Base-by-base conservation (phyloP, 2,797 vertebrate genomes). In the Lycodopsis pacificus region DNA sequence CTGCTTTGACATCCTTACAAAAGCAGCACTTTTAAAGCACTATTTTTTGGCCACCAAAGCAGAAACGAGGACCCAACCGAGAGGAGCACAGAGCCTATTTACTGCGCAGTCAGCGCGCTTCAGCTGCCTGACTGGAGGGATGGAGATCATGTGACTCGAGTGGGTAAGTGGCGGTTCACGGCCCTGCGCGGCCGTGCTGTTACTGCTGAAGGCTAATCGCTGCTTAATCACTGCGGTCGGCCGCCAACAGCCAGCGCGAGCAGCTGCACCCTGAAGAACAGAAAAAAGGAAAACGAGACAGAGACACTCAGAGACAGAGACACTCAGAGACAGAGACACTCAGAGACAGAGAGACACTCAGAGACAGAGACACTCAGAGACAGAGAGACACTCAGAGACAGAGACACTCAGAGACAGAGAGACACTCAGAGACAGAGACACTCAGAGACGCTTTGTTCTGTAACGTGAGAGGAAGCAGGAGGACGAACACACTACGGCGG, bases 221-320 rank as follows among this genome's bases (percentile, higher is more conserved):
- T 81, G 85, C 91, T 92, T 94, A 94, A 95, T 95, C 93, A 93
- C 91, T 88, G 85, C 89, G 75, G 87, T 94, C 88, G 79, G 76
- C 90, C 87, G 91, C 87, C 86, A 86, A 89, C 92, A 90, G 83
- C 76, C 82, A 86, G 85, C 48, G 20, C 10, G 77, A 93, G 85
- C 94, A 95, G 92, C 93, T 94, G 94, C 91, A 88, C 20, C 71
- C 70, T 25, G 82, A 88, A 78, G 83, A 71, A 84, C 64, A 78
- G 40, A 40, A 65, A 34, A 42, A 61, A 66, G n/a, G 59, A 82
- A 58, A 85, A 86, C 32, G n/a, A n/a, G n/a, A n/a, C n/a, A n/a
- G n/a, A n/a, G 83, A 34, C 65, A n/a, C 73, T 84, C 71, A 71
- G 59, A 82, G 61, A 32, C 30, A n/a, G n/a, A n/a, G 83, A 34